Percentiles rank a stretch among this genome's conserved stretches.
These are phyloP conservation scores for Amiota communis DNA, from an alignment of 2,888 invertebrate genomes.

Conservation along the genomic window DNA sequence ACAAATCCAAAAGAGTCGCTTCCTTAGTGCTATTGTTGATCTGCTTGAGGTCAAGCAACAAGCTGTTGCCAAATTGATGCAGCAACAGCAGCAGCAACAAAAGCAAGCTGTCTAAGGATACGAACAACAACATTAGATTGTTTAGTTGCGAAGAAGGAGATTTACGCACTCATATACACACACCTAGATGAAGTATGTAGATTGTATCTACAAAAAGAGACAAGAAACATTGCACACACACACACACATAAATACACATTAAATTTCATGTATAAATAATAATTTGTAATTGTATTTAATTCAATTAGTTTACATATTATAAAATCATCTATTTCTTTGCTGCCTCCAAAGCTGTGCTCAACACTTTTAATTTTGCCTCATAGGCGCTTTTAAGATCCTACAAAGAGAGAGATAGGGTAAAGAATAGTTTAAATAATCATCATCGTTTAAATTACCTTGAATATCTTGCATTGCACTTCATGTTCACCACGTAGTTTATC, in stretches of 20 bases:
- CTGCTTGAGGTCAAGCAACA: constrained; percentile 82
- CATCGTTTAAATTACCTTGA: constrained; percentile 74
- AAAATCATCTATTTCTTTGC: constrained; percentile 61
- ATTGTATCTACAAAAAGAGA: constrained; percentile 18
- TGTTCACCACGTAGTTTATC: constrained; percentile 85
- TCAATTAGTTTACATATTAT: constrained; percentile 54
- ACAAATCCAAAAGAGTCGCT: constrained; percentile 81
- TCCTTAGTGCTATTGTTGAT: constrained; percentile 84
- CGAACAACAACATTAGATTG: not conserved
- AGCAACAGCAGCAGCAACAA: constrained; percentile 55
- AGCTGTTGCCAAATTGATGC: constrained; percentile 61
- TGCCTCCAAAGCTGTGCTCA: constrained; percentile 60
- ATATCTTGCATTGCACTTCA: constrained; percentile 83
- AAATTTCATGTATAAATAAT: constrained; percentile 56
- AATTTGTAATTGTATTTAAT: constrained; percentile 56
- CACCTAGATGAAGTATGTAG: not conserved
- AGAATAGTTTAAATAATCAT: not conserved
- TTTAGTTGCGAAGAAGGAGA: too few species aligned
- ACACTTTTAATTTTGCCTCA: constrained; percentile 77
- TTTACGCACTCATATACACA: not conserved
- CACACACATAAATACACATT: constrained; percentile 45
- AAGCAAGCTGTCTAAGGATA: constrained; percentile 44
- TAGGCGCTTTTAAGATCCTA: constrained; percentile 80
- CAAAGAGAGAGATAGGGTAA: constrained; percentile 35
- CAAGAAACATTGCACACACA: constrained; percentile 33